These are phyloP conservation scores for Chaetogeoica ovagalla DNA, from an alignment of 2,888 invertebrate species.

Conservation along the genomic window DNA sequence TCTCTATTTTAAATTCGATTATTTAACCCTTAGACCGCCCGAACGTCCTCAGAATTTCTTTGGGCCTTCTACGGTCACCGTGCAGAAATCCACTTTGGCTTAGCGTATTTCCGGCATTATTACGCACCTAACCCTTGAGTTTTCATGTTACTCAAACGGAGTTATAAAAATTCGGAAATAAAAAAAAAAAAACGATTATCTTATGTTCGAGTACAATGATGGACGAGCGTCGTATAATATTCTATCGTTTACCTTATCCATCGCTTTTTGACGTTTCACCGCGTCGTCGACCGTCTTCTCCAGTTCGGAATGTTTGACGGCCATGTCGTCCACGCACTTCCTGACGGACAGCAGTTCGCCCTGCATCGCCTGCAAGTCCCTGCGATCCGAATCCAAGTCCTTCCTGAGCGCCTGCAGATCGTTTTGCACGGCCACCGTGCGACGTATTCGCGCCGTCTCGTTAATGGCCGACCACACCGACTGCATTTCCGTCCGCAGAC, in stretches of 20 bases:
- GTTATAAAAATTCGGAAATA: too few species aligned
- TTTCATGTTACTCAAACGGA: too few species aligned
- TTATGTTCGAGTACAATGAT: too few species aligned
- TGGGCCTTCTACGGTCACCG: too few species aligned
- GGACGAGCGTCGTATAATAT: too few species aligned
- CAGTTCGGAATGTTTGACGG: constrained; percentile 18
- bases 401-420: constrained; percentile 53
- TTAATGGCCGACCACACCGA: constrained; percentile 44
- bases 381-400: constrained; percentile 54
- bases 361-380: constrained; percentile 54
- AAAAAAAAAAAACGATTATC: too few species aligned
- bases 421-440: constrained; percentile 44
- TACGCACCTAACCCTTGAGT: too few species aligned
- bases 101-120: too few species aligned
- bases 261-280: constrained; percentile 2
- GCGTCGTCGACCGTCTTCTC: constrained; percentile 29
- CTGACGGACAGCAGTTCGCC: constrained; percentile 35
- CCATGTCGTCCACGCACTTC: constrained; percentile 32
- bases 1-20: too few species aligned
- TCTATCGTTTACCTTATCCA: constrained; percentile 28
- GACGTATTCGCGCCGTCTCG: constrained; percentile 37
- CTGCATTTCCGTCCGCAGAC: constrained; percentile 41
- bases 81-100: too few species aligned
- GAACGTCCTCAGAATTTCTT: too few species aligned
- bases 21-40: too few species aligned